Evolutionary conservation across 1,140 invertebrate species (phyloP), one percentile per base, ranked within the genome.

Genomic region (Ceratina japonica): DNA sequence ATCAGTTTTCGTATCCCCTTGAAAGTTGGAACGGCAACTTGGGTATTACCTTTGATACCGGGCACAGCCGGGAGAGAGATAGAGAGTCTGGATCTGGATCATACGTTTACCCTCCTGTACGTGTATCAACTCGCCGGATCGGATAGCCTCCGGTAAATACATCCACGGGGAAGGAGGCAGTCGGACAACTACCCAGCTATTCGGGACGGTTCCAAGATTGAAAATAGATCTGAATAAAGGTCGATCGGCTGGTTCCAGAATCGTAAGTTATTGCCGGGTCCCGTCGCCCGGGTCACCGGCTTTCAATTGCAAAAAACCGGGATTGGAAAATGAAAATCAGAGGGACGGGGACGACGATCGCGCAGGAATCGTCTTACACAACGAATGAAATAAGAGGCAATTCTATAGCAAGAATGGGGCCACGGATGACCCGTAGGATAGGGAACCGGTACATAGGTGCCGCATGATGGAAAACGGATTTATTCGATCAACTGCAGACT

Each of bases 301-400:
- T 79, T 79, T 79, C 61, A 79, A 74, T 79, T 74, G 77, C 62
- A 59, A 74, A 74, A 73, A 61, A 64, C 18, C 15, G 12, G 13
- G 62, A 79, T 73, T 49, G 76, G 37, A 66, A 66, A 66, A 74
- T 66, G 70, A 74, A 74, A 65, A 74, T 79, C 76, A 31, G 51
- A 27, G 44, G 20, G 65, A 79, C 61, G 70, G 44, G 71, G 51
- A 61, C 52, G 51, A 61, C 52, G 69, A 73, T 37, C 66, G 44
- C 13, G 10, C 18, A 0, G 12, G 51, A 10, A 16, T 75, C 51
- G 52, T 31, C 20, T 58, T 68, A 22, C 15, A 31, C 52, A 18
- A 58, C 31, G 71, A 79, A 74, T 79, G 77, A 74, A 79, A 79
- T 79, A 79, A 65, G 52, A 58, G 71, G 62, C 71, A 79, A 79